phyloP scores from a whole-genome alignment of 2,113 vertebrate genomes.

The Theropithecus gelada region DNA sequence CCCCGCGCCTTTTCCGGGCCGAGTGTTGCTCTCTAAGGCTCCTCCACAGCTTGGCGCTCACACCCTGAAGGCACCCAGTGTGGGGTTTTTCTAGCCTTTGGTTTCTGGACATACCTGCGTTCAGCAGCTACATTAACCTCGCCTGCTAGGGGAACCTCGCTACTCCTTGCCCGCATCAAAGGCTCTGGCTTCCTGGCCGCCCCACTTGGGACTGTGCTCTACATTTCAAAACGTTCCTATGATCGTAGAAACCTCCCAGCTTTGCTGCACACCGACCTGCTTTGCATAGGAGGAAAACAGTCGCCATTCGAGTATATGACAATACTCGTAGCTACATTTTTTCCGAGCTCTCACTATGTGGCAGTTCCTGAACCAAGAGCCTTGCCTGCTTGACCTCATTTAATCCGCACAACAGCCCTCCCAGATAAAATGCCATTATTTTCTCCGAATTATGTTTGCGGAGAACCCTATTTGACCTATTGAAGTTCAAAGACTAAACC shows the following conservation, averaged over 20 bases:
- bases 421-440: not conserved
- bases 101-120: not conserved
- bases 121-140: not conserved
- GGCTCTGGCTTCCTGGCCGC: not conserved
- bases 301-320: not conserved
- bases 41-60: rapidly evolving
- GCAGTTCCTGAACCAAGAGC: not conserved
- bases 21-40: not conserved
- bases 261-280: not conserved
- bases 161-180: rapidly evolving
- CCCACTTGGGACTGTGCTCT: not conserved
- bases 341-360: not conserved
- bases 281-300: not conserved
- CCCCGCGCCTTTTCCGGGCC: rapidly evolving
- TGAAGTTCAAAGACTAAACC: conserved; percentile 7
- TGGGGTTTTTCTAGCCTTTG: rapidly evolving
- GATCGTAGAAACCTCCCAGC: not conserved
- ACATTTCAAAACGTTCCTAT: not conserved
- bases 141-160: not conserved
- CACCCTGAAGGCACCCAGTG: not conserved
- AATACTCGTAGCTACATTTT: not conserved
- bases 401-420: not conserved
- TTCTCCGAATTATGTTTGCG: not conserved
- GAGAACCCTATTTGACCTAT: not conserved
- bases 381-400: not conserved